A percentile compares a stretch with the other conserved stretches of the same genome.
Evolutionary conservation across 2,797 vertebrate species (phyloP).

Genomic region (Antrozous pallidus): DNA sequence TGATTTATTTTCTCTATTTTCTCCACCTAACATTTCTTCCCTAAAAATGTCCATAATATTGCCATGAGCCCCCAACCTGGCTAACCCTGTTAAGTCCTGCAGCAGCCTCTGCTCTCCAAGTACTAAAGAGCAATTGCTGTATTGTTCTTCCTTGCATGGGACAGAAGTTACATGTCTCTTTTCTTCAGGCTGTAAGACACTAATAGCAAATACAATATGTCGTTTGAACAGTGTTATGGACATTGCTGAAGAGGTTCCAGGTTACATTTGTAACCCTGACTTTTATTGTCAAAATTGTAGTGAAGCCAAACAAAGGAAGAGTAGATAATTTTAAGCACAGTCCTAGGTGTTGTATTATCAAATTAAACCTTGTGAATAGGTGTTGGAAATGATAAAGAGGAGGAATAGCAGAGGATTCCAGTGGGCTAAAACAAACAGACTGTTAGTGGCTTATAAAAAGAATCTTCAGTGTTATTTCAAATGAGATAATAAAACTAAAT

Average conservation of each 20-base stretch:
- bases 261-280: not conserved
- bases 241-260: not conserved
- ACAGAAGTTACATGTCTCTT: not conserved
- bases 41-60: not conserved
- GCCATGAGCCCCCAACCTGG: not conserved
- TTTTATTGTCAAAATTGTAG: not conserved
- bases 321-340: not conserved
- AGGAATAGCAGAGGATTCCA: not conserved
- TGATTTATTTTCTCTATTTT: not conserved
- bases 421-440: not conserved
- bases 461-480: not conserved
- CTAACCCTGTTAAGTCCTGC: not conserved
- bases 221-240: not conserved
- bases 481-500: not conserved
- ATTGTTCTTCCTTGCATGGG: not conserved
- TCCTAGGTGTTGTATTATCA: not conserved
- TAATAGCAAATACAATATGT: rapidly evolving
- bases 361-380: not conserved
- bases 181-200: not conserved
- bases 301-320: not conserved
- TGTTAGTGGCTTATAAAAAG: not conserved
- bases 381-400: not conserved
- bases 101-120: not conserved
- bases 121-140: rapidly evolving
- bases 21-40: not conserved